A percentile compares a stretch with the other conserved stretches of the same genome.
These are phyloP conservation scores for Trogon melanurus DNA, from an alignment of 2,113 vertebrate species.

Conservation along the genomic window DNA sequence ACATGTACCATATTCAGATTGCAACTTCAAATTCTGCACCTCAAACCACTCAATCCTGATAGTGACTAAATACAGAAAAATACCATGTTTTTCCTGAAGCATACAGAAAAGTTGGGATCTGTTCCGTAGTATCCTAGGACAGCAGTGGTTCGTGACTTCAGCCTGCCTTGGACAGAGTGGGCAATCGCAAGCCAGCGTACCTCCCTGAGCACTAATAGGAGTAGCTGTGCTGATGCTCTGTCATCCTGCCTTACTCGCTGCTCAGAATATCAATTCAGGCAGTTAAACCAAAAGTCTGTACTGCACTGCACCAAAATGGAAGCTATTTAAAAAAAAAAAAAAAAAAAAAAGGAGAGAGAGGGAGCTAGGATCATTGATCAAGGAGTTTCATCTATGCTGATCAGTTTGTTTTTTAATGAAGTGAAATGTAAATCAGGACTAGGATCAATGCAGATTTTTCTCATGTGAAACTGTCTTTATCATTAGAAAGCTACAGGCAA, in stretches of 20 bases:
- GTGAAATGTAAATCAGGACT: slow-evolving; percentile 17
- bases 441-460: slow-evolving; percentile 26
- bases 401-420: slow-evolving; percentile 19
- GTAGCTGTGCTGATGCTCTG: slow-evolving; percentile 83
- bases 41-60: background rate
- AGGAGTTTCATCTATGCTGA: slow-evolving; percentile 38
- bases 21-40: background rate
- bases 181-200: background rate
- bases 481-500: slow-evolving; percentile 45
- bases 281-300: slow-evolving; percentile 88
- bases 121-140: slow-evolving; percentile 6
- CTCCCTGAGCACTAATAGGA: slow-evolving; percentile 54
- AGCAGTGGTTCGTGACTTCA: slow-evolving; percentile 28
- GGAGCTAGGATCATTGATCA: slow-evolving; percentile 52
- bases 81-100: background rate
- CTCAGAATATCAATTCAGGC: slow-evolving; percentile 94
- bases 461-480: slow-evolving; percentile 26
- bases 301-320: slow-evolving; percentile 97
- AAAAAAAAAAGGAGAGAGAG: background rate
- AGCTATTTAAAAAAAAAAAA: slow-evolving; percentile 59
- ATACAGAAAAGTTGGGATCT: background rate
- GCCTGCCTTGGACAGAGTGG: background rate
- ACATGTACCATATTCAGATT: background rate
- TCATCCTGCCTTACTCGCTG: slow-evolving; percentile 79
- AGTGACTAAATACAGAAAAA: background rate